Evolutionary conservation across 2,113 vertebrate genomes (phyloP), one percentile per base, ranked within the genome.

Genomic region (Climacteris rufus): DNA sequence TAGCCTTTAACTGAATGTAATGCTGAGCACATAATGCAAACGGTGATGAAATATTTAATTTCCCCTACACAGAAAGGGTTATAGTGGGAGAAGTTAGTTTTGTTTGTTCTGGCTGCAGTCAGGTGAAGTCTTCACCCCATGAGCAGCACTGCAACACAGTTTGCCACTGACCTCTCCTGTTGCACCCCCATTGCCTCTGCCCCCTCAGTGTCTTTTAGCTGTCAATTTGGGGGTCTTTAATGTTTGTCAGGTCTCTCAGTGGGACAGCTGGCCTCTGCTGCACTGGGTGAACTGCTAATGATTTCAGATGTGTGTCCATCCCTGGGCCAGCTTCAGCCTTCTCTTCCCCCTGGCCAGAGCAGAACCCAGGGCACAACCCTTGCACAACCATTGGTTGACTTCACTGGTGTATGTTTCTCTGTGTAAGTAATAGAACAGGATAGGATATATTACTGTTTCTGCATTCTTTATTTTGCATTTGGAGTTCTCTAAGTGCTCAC

Each of bases 31-130:
- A 13, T 47, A 79, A 39, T 63, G 54, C 28, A 70, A 35, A 35
- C 75, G 56, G 35, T 66, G 79, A 50, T 77, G 63, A 86, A 88
- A 83, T 90, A 83, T 21, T 87, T 76, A 19, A 50, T 80, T 87
- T 92, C 10, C 22, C 6, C 9, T 74, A 7, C 63, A 15, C 2
- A 45, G 19, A 15, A 64, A 39, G 14, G 10, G 5, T 72, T 80
- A 30, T 10, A 57, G 68, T 42, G 66, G 37, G 19, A 45, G 61
- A 90, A 53, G 22, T 68, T 9, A 6, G 15, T 57, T 52, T 47
- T 1, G 1, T 28, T 71, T 72, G 27, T 20, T 72, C 28, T 71
- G 33, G 14, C 40, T 64, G n/a, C 37, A 79, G 47, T 35, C 21
- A 9, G 16, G 3, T 76, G 44, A 30, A 33, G 59, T 68, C 31